These are phyloP conservation scores for Dexiosoma caninum DNA, from an alignment of 2,888 invertebrate species.

Conservation along the genomic window DNA sequence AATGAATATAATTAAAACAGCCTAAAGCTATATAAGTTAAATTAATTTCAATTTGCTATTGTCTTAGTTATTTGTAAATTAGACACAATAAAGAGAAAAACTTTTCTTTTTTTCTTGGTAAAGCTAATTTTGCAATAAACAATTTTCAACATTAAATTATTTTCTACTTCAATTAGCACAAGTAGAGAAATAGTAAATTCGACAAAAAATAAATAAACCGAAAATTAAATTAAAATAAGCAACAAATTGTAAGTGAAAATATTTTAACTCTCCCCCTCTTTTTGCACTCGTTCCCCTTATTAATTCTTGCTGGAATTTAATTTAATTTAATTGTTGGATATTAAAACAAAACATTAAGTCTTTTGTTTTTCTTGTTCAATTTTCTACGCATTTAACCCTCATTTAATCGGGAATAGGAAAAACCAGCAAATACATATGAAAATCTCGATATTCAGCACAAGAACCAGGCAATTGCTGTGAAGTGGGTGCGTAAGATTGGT, in stretches of 20 bases:
- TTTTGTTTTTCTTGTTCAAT: slow-evolving; percentile 2
- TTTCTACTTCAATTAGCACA: slow-evolving; percentile 33
- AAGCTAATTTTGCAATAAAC: background rate
- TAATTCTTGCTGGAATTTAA: background rate
- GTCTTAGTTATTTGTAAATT: slow-evolving; percentile 7
- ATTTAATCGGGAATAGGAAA: slow-evolving; percentile 4
- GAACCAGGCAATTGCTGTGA: background rate
- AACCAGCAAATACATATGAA: background rate
- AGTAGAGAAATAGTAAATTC: background rate
- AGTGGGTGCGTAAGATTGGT: background rate
- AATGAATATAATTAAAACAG: slow-evolving; percentile 47
- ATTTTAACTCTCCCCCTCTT: background rate
- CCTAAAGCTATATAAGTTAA: slow-evolving; percentile 23
- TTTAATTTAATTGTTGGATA: slow-evolving; percentile 34
- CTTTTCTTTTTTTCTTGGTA: background rate
- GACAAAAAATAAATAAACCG: background rate
- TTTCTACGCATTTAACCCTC: slow-evolving; percentile 57
- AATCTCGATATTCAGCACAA: slow-evolving; percentile 9
- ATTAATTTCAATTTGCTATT: slow-evolving; percentile 34
- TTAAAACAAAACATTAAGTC: slow-evolving; percentile 48
- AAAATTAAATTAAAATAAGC: background rate
- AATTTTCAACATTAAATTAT: slow-evolving; percentile 19
- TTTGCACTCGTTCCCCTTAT: background rate
- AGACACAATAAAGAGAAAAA: background rate
- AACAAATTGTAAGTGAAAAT: slow-evolving; percentile 36